Evolutionary conservation across 2,113 vertebrate species (phyloP).

Genomic region (Gadus macrocephalus): DNA sequence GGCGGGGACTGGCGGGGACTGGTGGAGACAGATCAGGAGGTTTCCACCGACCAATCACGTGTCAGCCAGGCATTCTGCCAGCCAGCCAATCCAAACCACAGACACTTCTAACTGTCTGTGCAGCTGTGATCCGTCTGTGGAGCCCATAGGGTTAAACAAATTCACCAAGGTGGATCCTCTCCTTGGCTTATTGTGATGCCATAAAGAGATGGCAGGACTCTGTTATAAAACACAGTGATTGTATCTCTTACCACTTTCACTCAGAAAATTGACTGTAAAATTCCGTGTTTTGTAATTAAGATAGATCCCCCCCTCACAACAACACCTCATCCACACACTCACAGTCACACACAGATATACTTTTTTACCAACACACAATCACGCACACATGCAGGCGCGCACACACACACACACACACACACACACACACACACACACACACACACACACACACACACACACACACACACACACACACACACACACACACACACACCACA

Average conservation of each 20-base stretch:
- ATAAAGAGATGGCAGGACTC: conserved; percentile 16
- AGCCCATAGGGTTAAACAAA: conserved; percentile 49
- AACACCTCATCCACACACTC: no score
- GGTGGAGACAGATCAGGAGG: conserved; percentile 69
- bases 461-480: no score
- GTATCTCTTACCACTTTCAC: background rate
- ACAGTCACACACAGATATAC: no score
- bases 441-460: no score
- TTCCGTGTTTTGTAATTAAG: no score
- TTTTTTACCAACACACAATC: no score
- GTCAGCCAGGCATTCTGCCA: conserved; percentile 33
- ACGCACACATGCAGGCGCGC: no score
- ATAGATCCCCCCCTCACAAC: no score
- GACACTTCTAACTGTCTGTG: conserved; percentile 11
- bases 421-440: no score
- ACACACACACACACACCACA: no score
- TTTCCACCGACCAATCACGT: conserved; percentile 58
- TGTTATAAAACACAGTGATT: background rate
- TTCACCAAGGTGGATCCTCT: conserved; percentile 28
- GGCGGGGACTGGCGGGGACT: conserved; percentile 34
- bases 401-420: no score
- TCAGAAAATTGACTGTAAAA: no score
- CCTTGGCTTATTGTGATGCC: conserved; percentile 20
- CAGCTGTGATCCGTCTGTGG: conserved; percentile 22
- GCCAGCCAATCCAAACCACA: conserved; percentile 41